Base-by-base conservation (phyloP, 2,113 vertebrate genomes). In the Channa maculata region DNA sequence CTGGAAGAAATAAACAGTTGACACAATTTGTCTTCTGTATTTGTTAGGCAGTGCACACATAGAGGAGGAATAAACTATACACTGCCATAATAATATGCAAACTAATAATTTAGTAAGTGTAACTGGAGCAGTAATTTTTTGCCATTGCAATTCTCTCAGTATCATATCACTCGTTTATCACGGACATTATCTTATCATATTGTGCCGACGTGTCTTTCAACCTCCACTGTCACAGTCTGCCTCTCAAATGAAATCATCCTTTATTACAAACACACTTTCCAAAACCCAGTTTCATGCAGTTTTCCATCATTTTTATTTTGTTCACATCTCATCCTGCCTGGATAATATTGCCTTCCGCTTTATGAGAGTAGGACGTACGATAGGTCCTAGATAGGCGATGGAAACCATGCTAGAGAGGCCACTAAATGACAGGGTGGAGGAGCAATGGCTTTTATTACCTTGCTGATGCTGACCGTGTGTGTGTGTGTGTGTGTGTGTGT, bases 291-390 rank as follows among this genome's bases (percentile, higher is more conserved):
- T 82, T 36, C 36, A 13, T 72, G 85, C 77, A 74, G 61, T 82
- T 89, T 78, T 77, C 79, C 71, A 86, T 87, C 73, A 83, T 77
- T 86, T 84, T 85, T 76, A 83, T 84, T 90, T 67, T 62, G 11
- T 61, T 59, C 79, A 53, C 62, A 75, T 36, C 67, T 44, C 53
- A 8, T 62, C 13, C 34, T 84, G 64, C 44, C 58, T 24, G 12
- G 62, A 75, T 80, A 60, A 75, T 74, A 83, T 48, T 46, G 10
- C 37, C 38, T 67, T 24, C 38, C 5, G 10, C 45, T 71, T 89
- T 82, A 86, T 74, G 72, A 73, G 76, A 63, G 63, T 4, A 54
- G 69, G 70, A 76, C 54, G 79, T 12, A 34, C 46, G n/a, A 65
- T 66, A 55, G 81, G 66, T 66, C 62, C 71, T 41, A 54, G 72